phyloP scores from a whole-genome alignment of 1,140 invertebrate species.

The Drosophila fuyamai region DNA sequence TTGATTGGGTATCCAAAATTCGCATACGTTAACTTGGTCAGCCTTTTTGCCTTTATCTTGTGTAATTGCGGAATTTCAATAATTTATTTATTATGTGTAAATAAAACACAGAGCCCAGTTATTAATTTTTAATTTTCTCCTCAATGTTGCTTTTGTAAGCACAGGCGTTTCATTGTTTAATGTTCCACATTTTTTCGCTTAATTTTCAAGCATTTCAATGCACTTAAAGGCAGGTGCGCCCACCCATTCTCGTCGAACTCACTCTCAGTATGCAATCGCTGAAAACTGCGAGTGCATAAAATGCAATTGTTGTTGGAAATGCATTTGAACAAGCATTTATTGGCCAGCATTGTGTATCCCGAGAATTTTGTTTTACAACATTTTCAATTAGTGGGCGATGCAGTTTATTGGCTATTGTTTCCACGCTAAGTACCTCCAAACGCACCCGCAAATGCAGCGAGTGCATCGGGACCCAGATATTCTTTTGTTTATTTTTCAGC shows the following conservation, averaged over 20 bases:
- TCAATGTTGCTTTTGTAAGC: conserved; percentile 44
- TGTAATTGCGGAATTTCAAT: conserved; percentile 80
- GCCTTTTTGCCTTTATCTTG: conserved; percentile 44
- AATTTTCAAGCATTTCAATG: conserved; percentile 27
- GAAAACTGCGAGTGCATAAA: conserved; percentile 30
- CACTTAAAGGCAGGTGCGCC: conserved; percentile 35
- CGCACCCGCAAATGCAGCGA: conserved; percentile 25
- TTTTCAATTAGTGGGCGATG: conserved; percentile 77
- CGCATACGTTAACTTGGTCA: not conserved
- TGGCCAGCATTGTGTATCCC: conserved; percentile 55
- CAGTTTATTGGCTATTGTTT: conserved; percentile 81
- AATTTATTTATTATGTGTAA: conserved; percentile 79
- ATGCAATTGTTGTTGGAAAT: conserved; percentile 46
- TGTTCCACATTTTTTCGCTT: conserved; percentile 29
- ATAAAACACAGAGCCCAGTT: conserved; percentile 67
- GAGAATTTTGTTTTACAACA: conserved; percentile 72
- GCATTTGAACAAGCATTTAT: conserved; percentile 70
- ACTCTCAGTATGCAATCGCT: conserved; percentile 3
- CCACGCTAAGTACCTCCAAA: conserved; percentile 61
- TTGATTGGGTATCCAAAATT: not conserved
- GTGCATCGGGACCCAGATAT: conserved; percentile 29
- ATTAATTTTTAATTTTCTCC: conserved; percentile 75
- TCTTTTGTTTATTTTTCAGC: conserved; percentile 43
- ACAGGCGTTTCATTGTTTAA: conserved; percentile 31
- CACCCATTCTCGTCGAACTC: conserved; percentile 8